A percentile compares a stretch with the other conserved stretches of the same genome.
Evolutionary conservation across 2,888 invertebrate genomes (phyloP).

Genomic region (Brenthis hecate): DNA sequence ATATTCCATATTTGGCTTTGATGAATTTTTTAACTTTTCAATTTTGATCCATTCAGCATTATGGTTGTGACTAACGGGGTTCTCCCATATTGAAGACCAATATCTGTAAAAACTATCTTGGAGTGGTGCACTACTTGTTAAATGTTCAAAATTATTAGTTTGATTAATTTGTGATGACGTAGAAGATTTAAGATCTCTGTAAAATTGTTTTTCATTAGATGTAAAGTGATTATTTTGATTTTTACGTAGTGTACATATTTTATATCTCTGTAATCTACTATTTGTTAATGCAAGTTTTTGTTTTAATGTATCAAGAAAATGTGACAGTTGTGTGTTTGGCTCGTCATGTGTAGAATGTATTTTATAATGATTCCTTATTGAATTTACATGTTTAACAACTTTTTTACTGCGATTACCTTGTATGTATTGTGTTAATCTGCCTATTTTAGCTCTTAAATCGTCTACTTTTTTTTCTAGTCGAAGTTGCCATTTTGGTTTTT

Average conservation of each 20-base stretch:
- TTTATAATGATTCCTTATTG: slow-evolving; percentile 22
- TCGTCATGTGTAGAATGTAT: slow-evolving; percentile 28
- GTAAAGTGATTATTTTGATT: slow-evolving; percentile 33
- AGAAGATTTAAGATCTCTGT: slow-evolving; percentile 12
- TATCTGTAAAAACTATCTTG: slow-evolving; percentile 22
- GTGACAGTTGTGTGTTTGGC: slow-evolving; percentile 11
- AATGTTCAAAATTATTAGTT: not conserved
- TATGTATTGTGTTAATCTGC: slow-evolving; percentile 3
- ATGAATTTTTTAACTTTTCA: slow-evolving; percentile 8
- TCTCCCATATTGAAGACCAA: slow-evolving; percentile 37
- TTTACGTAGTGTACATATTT: slow-evolving; percentile 31
- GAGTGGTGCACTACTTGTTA: not conserved
- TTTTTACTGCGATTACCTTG: slow-evolving; percentile 7
- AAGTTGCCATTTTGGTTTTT: not conserved
- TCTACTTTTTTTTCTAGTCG: slow-evolving; percentile 1
- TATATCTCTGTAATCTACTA: slow-evolving; percentile 31
- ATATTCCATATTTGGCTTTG: slow-evolving; percentile 26
- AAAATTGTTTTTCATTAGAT: slow-evolving; percentile 35
- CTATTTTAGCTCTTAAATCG: slow-evolving; percentile 5
- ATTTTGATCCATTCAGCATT: slow-evolving; percentile 31
- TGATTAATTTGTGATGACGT: not conserved
- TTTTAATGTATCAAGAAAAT: slow-evolving; percentile 32
- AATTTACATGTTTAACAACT: slow-evolving; percentile 14
- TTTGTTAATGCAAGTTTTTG: slow-evolving; percentile 24
- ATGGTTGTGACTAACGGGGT: slow-evolving; percentile 29